Evolutionary conservation across 2,797 vertebrate genomes (phyloP).

Genomic region (Muscicapa striata): DNA sequence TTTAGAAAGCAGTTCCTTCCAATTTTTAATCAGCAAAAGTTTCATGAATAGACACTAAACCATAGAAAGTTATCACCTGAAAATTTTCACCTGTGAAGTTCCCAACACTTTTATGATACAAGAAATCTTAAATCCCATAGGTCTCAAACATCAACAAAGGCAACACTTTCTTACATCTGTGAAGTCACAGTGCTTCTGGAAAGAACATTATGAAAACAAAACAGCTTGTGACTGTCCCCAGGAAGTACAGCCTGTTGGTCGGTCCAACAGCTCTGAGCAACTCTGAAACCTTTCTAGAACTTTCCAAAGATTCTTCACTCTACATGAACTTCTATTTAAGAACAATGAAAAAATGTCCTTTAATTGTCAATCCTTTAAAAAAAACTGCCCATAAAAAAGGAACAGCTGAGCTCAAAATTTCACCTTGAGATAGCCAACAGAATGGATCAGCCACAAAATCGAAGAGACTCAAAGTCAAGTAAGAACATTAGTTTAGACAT

Average conservation of each 20-base stretch:
- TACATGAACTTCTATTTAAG: background rate
- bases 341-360: background rate
- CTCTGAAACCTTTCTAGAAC: background rate
- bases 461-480: background rate
- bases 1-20: background rate
- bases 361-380: background rate
- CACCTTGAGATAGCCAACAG: background rate
- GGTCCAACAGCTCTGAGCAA: background rate
- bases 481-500: background rate
- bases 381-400: rapidly evolving
- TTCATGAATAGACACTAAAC: background rate
- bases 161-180: background rate
- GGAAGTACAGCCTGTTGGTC: background rate
- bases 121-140: background rate
- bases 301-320: background rate
- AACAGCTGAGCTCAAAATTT: background rate
- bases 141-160: background rate
- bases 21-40: background rate
- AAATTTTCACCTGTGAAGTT: background rate
- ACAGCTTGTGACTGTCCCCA: background rate
- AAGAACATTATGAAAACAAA: background rate
- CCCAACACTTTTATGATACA: background rate
- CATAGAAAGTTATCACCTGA: background rate
- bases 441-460: background rate
- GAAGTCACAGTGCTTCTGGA: background rate